Evolutionary conservation across 2,888 invertebrate genomes (phyloP).

Genomic region (Dolichopus griseipennis): DNA sequence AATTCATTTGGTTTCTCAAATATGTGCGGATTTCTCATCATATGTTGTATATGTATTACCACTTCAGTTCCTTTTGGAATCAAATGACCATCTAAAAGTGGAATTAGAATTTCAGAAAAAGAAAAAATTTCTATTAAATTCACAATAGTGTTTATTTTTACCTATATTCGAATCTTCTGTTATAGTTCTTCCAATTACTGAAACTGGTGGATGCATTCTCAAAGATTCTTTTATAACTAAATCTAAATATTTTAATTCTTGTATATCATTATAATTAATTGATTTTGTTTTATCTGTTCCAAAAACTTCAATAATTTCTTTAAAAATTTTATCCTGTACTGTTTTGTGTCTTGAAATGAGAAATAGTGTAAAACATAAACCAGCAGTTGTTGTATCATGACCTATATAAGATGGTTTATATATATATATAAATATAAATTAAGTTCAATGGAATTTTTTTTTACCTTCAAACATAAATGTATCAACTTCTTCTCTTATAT

Average conservation of each 20-base stretch:
- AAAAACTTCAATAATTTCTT: slow-evolving; percentile 32
- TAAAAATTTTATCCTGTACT: slow-evolving; percentile 30
- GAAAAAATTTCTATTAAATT: background rate
- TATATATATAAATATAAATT: too few species aligned
- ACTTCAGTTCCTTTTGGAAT: slow-evolving; percentile 34
- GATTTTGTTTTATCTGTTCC: slow-evolving; percentile 27
- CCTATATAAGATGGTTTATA: slow-evolving; percentile 20
- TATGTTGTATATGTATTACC: slow-evolving; percentile 32
- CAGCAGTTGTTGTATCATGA: slow-evolving; percentile 36
- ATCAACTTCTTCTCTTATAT: slow-evolving; percentile 28
- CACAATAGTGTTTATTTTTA: slow-evolving; percentile 30
- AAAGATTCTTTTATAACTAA: slow-evolving; percentile 58
- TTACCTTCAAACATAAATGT: slow-evolving; percentile 41
- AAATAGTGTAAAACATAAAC: slow-evolving; percentile 32
- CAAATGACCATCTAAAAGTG: slow-evolving; percentile 26
- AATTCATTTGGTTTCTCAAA: slow-evolving; percentile 33
- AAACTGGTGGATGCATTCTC: slow-evolving; percentile 56
- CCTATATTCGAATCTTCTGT: slow-evolving; percentile 48
- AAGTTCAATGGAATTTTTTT: too few species aligned
- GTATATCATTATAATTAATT: slow-evolving; percentile 27
- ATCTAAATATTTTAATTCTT: slow-evolving; percentile 45
- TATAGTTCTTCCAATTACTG: slow-evolving; percentile 49
- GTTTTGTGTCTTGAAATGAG: slow-evolving; percentile 32
- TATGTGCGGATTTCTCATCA: slow-evolving; percentile 30
- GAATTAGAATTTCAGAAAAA: too few species aligned